phyloP scores from a whole-genome alignment of 2,113 vertebrate genomes.

The Hyla sarda region DNA sequence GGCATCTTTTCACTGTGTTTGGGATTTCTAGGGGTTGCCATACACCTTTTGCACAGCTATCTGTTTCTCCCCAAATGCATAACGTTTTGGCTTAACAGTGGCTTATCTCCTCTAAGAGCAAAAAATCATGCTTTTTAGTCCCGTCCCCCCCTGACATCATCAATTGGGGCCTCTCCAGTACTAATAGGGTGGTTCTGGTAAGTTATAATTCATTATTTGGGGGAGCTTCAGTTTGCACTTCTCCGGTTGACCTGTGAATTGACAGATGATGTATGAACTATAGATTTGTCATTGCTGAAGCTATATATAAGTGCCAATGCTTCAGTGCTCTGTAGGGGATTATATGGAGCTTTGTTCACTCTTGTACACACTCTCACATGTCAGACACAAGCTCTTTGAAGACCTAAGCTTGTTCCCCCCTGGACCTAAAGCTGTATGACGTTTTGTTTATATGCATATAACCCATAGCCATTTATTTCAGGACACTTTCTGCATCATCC shows the following conservation, averaged over 20 bases:
- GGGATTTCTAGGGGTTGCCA: too few relatives aligned
- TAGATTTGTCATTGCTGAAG: background rate
- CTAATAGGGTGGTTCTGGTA: too few relatives aligned
- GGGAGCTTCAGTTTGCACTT: background rate
- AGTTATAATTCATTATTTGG: too few relatives aligned
- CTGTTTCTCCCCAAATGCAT: too few relatives aligned
- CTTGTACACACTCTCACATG: background rate
- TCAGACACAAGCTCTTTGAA: background rate
- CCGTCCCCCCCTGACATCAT: too few relatives aligned
- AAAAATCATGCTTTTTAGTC: too few relatives aligned
- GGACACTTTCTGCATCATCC: background rate
- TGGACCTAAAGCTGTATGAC: background rate
- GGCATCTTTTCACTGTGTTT: too few relatives aligned
- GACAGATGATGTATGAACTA: too few relatives aligned
- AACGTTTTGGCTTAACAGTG: too few relatives aligned
- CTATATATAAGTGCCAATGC: background rate
- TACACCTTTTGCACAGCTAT: too few relatives aligned
- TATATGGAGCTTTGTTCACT: background rate
- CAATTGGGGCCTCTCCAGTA: too few relatives aligned
- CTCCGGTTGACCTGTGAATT: background rate
- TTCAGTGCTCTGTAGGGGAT: background rate
- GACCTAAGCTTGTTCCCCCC: background rate
- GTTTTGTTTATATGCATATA: background rate
- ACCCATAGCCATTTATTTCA: background rate
- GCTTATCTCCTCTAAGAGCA: too few relatives aligned